Conservation (phyloP, 2,888 invertebrate species). For the Aricia artaxerxes region DNA sequence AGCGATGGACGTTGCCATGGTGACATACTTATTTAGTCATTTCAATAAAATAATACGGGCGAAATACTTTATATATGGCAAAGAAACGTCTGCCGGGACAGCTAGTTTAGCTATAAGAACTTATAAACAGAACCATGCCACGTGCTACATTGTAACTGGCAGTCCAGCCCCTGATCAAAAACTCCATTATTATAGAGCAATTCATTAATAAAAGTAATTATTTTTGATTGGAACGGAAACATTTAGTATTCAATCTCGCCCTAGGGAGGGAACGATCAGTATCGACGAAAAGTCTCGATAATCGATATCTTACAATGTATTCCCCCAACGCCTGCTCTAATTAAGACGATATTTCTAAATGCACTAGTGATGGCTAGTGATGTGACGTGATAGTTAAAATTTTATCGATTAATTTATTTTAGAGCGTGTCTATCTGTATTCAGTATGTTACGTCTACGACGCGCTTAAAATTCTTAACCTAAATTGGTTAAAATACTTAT, state of each 20-base stretch:
- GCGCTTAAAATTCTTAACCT: too few species aligned
- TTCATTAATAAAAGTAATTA: constrained; percentile 21
- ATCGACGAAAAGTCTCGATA: not conserved
- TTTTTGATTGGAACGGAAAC: constrained; percentile 11
- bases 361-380: not conserved
- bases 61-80: too few species aligned
- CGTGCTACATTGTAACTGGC: too few species aligned
- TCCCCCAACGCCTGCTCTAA: constrained; percentile 20
- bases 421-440: not conserved
- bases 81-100: too few species aligned
- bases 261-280: not conserved
- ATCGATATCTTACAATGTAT: not conserved
- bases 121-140: too few species aligned
- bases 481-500: too few species aligned
- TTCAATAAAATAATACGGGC: too few species aligned
- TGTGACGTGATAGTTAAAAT: not conserved
- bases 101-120: too few species aligned
- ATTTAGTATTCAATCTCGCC: not conserved
- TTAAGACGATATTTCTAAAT: constrained; percentile 27
- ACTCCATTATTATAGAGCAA: not conserved
- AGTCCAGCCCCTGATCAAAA: not conserved
- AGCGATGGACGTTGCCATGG: too few species aligned
- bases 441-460: too few species aligned
- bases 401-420: not conserved
- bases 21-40: too few species aligned